Percentiles rank a stretch among this genome's conserved stretches.
These are phyloP conservation scores for Dasyornis broadbenti DNA, from an alignment of 2,113 vertebrate species.

Conservation along the genomic window DNA sequence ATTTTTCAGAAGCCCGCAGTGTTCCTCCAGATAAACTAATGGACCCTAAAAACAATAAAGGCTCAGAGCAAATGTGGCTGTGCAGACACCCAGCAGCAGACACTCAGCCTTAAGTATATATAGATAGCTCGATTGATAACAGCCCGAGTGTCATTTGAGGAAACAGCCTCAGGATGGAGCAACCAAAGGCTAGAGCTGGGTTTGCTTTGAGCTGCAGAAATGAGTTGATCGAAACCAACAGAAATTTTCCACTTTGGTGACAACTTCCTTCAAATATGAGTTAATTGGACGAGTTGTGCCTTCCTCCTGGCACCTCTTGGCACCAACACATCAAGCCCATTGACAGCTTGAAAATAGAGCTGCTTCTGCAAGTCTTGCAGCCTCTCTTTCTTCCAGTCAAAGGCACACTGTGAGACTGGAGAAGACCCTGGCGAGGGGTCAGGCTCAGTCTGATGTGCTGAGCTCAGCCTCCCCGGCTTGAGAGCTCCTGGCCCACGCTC, in stretches of 20 bases:
- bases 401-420: not conserved
- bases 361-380: not conserved
- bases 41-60: not conserved
- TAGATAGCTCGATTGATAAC: not conserved
- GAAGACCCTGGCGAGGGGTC: not conserved
- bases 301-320: not conserved
- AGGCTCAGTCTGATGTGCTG: accelerated
- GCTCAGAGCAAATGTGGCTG: not conserved
- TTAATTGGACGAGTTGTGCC: not conserved
- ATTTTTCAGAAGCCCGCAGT: not conserved
- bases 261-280: not conserved
- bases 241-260: not conserved
- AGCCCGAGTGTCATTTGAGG: not conserved
- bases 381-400: not conserved
- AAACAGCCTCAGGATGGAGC: not conserved
- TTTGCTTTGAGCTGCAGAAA: constrained; percentile 2
- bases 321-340: not conserved
- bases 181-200: not conserved
- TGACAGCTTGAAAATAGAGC: not conserved
- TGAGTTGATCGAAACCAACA: constrained; percentile 14
- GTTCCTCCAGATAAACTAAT: not conserved
- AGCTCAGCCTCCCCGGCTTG: not conserved
- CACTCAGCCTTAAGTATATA: not conserved
- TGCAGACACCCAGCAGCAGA: not conserved
- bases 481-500: not conserved